Evolutionary conservation across 2,113 vertebrate species (phyloP).

Genomic region (Pithys albifrons): DNA sequence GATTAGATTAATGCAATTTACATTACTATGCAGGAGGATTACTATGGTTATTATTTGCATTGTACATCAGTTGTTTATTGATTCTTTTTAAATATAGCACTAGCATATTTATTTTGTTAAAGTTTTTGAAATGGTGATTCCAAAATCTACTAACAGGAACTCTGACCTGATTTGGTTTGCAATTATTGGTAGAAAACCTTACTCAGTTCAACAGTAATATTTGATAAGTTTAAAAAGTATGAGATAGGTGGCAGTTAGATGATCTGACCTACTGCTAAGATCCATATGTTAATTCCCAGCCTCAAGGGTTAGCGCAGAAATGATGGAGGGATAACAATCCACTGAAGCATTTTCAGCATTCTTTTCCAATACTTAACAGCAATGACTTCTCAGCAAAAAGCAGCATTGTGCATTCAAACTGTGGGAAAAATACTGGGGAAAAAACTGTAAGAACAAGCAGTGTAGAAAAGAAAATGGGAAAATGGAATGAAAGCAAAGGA

Average conservation of each 20-base stretch:
- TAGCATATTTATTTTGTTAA: not conserved
- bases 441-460: not conserved
- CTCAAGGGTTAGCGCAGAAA: not conserved
- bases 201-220: not conserved
- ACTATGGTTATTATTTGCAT: not conserved
- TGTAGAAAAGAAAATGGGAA: not conserved
- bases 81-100: not conserved
- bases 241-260: not conserved
- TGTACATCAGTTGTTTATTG: not conserved
- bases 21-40: not conserved
- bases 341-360: not conserved
- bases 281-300: not conserved
- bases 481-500: constrained; percentile 25
- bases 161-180: not conserved
- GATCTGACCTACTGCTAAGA: not conserved
- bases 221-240: not conserved
- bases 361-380: not conserved
- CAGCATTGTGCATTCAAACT: not conserved
- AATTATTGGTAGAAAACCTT: not conserved
- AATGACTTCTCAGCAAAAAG: not conserved
- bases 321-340: not conserved
- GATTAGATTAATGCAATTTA: not conserved
- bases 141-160: not conserved
- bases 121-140: not conserved
- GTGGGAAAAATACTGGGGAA: not conserved